phyloP scores from a whole-genome alignment of 2,888 invertebrate genomes.

The Cantharis rustica region DNA sequence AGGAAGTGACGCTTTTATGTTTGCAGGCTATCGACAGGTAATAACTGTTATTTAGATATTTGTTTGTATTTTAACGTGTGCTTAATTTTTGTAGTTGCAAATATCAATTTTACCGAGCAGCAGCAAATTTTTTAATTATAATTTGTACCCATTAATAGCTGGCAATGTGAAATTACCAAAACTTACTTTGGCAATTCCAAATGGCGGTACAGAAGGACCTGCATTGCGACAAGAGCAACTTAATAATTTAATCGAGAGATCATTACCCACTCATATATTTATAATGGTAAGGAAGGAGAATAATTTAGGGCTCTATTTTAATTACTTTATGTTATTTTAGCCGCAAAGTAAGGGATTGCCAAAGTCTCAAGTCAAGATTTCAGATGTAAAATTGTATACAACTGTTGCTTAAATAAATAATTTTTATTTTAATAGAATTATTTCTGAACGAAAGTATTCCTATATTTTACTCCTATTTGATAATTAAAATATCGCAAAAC shows the following conservation, averaged over 20 bases:
- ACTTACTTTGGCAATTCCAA: slow-evolving; percentile 60
- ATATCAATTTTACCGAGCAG: slow-evolving; percentile 67
- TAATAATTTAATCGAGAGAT: slow-evolving; percentile 62
- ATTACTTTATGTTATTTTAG: slow-evolving; percentile 34
- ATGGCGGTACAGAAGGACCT: slow-evolving; percentile 50
- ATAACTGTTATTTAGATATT: not conserved
- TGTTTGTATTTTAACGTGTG: not conserved
- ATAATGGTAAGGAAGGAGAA: slow-evolving; percentile 62
- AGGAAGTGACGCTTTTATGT: slow-evolving; percentile 91
- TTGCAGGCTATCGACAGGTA: slow-evolving; percentile 91
- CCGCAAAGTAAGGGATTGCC: slow-evolving; percentile 45
- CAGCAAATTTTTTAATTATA: slow-evolving; percentile 69
- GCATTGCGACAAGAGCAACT: slow-evolving; percentile 58
- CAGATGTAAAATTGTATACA: not conserved
- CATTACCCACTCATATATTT: slow-evolving; percentile 68
- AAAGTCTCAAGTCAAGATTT: slow-evolving; percentile 10
- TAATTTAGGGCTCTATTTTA: not conserved
- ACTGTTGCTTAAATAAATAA: not conserved
- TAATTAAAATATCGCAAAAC: too few relatives aligned
- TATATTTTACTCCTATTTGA: too few relatives aligned
- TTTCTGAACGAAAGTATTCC: not conserved
- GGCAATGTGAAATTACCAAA: slow-evolving; percentile 75
- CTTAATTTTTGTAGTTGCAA: slow-evolving; percentile 48
- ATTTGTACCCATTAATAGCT: slow-evolving; percentile 77
- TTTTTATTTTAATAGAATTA: not conserved